Base-by-base conservation (phyloP, 2,888 invertebrate species). In the Gryllus longicercus region DNA sequence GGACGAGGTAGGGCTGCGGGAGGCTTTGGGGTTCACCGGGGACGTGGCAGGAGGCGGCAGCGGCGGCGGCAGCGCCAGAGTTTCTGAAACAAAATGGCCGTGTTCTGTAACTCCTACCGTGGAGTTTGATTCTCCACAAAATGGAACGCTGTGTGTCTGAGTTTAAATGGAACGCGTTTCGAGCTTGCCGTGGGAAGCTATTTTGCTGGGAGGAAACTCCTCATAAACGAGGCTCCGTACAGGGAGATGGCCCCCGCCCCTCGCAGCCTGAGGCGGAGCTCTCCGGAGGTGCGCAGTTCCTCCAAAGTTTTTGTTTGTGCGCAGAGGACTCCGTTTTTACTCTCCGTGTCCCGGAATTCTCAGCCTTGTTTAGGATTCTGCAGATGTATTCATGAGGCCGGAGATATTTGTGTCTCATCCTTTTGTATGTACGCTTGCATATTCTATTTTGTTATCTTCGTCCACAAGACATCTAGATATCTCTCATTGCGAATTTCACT, bases 41-140 rank as follows among this genome's bases (percentile, higher is more conserved):
- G 63, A 18, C 63, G 63, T 18, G 63, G 63, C 63, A n/a, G 16
- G 63, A 63, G 63, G 63, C n/a, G 63, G 63, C 18, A 18, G 14
- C 63, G 63, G 63, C 38, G 16, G 63, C 14, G 63, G 63, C n/a
- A n/a, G 63, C n/a, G 63, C n/a, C 63, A n/a, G 63, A 63, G 63
- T 63, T 63, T 63, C 63, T 18, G 63, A 63, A 63, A 63, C 63
- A 63, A 63, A 63, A 63, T 63, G 63, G 63, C 63, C 63, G 63
- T 63, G n/a, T 63, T 63, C 63, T n/a, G 63, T 63, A 63, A 63
- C 63, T 63, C 63, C 63, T 63, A n/a, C 63, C 63, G 63, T 63
- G 63, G 63, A 63, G 63, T 63, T 63, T 63, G 63, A 63, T 63
- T 63, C 63, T 63, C 63, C 63, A n/a, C 63, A 63, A 63, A 63